Evolutionary conservation across 1,140 invertebrate genomes (phyloP), one percentile per base, ranked within the genome.

Genomic region (Phthorimaea operculella): DNA sequence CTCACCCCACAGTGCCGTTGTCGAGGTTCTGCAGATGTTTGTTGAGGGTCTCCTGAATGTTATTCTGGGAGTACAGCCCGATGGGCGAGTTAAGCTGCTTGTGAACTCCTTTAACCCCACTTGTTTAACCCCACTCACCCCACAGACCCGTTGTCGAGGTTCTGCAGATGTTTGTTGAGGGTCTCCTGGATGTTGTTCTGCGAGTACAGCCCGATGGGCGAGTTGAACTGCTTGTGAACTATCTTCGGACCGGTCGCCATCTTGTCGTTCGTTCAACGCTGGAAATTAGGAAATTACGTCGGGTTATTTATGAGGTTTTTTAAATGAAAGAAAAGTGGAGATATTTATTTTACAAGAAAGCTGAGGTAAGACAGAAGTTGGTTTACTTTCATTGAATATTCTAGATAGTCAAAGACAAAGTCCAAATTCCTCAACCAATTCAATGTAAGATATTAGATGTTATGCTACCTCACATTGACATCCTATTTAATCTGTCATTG

Each of bases 81-180:
- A 96, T 95, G 33, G 94, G 94, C 51, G 93, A 92, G 85, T 96
- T 96, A 87, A 94, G 96, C 86, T 96, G 94, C 82, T 94, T 94
- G 87, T 95, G 93, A 55, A 93, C 91, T 74, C n/a, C n/a, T n/a
- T n/a, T n/a, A n/a, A n/a, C n/a, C n/a, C n/a, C n/a, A n/a, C n/a
- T n/a, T n/a, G n/a, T n/a, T n/a, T n/a, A n/a, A n/a, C n/a, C n/a
- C 12, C 55, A 87, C 90, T 89, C 81, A 94, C 93, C 93, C 93
- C 58, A 94, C 88, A 59, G 90, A 90, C 62, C 93, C 92, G 80
- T 93, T 93, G 56, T 89, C 84, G 60, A 94, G 86, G 65, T 93
- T 88, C 80, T 91, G 89, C 55, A 93, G 89, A 77, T 96, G 93
- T 60, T 90, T 90, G 72, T 90, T 88, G 59, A 96, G 87, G 16